Percentiles rank a stretch among this genome's conserved stretches.
phyloP scores from a whole-genome alignment of 2,888 invertebrate species.

The Pseudococcus viburni region DNA sequence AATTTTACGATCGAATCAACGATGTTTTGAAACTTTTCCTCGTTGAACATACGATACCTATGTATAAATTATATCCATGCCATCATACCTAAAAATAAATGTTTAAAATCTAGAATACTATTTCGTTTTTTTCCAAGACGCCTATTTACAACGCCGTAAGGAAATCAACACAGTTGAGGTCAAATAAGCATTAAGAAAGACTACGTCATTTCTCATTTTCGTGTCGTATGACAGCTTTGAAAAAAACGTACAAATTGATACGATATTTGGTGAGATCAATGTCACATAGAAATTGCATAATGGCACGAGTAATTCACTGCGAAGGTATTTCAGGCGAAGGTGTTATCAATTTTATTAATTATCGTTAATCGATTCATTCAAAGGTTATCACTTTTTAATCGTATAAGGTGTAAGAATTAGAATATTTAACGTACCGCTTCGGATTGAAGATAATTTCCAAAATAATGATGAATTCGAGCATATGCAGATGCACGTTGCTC shows the following conservation, averaged over 20 bases:
- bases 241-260: not conserved
- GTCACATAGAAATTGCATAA: not conserved
- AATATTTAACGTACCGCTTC: not conserved
- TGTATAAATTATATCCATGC: slow-evolving; percentile 31
- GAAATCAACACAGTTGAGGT: slow-evolving; percentile 30
- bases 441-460: not conserved
- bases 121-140: not conserved
- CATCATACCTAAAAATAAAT: slow-evolving; percentile 43
- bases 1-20: not conserved
- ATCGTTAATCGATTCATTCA: not conserved
- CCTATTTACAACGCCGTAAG: slow-evolving; percentile 43
- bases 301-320: not conserved
- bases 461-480: slow-evolving; percentile 18
- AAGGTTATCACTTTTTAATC: not conserved
- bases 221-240: not conserved
- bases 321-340: not conserved
- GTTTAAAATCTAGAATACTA: slow-evolving; percentile 16
- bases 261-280: not conserved
- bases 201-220: slow-evolving; percentile 40
- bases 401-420: not conserved
- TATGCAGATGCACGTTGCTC: not conserved
- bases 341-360: slow-evolving; percentile 10
- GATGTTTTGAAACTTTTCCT: not conserved
- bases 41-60: not conserved
- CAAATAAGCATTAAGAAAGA: slow-evolving; percentile 28